phyloP scores from a whole-genome alignment of 2,888 invertebrate genomes.

The Peribatodes rhomboidaria region DNA sequence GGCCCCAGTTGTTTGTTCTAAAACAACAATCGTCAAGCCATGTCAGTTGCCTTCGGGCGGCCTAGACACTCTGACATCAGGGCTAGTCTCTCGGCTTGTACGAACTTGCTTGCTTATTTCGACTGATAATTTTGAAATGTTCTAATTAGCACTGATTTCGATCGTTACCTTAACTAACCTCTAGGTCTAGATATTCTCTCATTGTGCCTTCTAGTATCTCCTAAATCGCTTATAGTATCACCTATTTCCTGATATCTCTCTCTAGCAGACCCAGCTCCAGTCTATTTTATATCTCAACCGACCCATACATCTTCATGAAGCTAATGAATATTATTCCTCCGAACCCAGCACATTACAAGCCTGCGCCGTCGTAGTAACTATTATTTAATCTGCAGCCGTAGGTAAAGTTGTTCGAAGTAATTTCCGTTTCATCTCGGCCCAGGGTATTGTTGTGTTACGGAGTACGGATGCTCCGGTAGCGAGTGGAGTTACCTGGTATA shows the following conservation, averaged over 20 bases:
- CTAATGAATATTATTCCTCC: conserved; percentile 27
- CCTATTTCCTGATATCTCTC: conserved; percentile 15
- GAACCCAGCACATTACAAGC: conserved; percentile 19
- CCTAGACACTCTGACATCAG: too few species aligned
- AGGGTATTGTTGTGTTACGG: conserved; percentile 40
- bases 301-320: conserved; percentile 16
- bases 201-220: not conserved
- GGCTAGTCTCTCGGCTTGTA: too few species aligned
- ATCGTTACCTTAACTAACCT: too few species aligned
- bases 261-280: conserved; percentile 4
- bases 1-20: too few species aligned
- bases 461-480: conserved; percentile 2
- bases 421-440: conserved; percentile 50
- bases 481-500: conserved; percentile 3
- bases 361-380: conserved; percentile 6
- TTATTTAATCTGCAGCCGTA: conserved; percentile 27
- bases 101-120: too few species aligned
- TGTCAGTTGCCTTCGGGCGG: too few species aligned
- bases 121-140: too few species aligned
- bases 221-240: not conserved
- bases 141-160: too few species aligned
- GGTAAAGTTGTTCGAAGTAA: conserved; percentile 48
- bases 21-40: too few species aligned
- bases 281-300: conserved; percentile 7
- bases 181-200: not conserved